Percentiles rank a stretch among this genome's conserved stretches.
Evolutionary conservation across 2,797 vertebrate species (phyloP).

Genomic region (Fratercula arctica): DNA sequence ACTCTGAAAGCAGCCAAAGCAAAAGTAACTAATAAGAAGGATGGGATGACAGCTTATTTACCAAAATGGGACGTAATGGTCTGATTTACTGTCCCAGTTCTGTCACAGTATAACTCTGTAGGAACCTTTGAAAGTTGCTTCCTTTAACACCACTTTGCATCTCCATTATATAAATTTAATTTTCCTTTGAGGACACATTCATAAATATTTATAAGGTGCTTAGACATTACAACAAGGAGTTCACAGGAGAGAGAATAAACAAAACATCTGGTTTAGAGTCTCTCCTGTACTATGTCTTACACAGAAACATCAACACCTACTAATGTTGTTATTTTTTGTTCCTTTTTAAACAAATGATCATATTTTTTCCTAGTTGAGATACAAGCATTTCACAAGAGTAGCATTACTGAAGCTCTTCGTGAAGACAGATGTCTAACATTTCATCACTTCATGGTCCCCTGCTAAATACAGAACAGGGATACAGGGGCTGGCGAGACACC

Average conservation of each 20-base stretch:
- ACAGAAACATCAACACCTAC: neutral
- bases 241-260: neutral
- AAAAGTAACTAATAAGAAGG: neutral
- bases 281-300: neutral
- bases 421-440: neutral
- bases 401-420: neutral
- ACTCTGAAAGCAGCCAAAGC: neutral
- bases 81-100: constrained; percentile 7
- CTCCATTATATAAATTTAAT: neutral
- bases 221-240: neutral
- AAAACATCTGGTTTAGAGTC: neutral
- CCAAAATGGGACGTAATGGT: neutral
- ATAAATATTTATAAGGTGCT: constrained; percentile 34
- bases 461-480: neutral
- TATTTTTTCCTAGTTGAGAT: neutral
- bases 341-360: neutral
- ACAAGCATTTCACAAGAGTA: neutral
- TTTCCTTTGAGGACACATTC: neutral
- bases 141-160: neutral
- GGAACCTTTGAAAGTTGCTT: neutral
- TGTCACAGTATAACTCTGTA: neutral
- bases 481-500: neutral
- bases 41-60: neutral
- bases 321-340: neutral
- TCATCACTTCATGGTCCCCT: neutral